Percentiles rank a stretch among this genome's conserved stretches.
These are phyloP conservation scores for Pseudopodoces humilis DNA, from an alignment of 2,113 vertebrate species.

Conservation along the genomic window DNA sequence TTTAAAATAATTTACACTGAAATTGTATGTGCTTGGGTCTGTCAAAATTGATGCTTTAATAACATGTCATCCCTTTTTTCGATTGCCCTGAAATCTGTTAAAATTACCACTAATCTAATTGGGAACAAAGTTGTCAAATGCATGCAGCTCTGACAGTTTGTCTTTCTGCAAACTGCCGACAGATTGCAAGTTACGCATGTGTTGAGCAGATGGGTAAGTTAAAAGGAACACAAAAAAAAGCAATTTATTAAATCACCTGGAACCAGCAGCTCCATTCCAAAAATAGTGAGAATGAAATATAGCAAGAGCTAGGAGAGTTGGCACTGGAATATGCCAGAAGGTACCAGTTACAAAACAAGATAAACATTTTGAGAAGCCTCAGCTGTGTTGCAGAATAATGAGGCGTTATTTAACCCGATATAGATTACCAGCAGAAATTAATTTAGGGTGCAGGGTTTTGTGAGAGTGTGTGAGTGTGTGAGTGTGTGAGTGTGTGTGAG, in stretches of 20 bases:
- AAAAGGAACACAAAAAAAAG: conserved; percentile 85
- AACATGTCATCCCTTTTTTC: conserved; percentile 81
- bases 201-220: conserved; percentile 89
- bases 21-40: conserved; percentile 81
- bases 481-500: neutral
- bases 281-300: conserved; percentile 90
- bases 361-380: conserved; percentile 90
- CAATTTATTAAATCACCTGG: conserved; percentile 90
- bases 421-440: conserved; percentile 84
- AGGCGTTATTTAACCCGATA: conserved; percentile 85
- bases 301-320: conserved; percentile 82
- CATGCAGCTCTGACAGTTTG: conserved; percentile 84
- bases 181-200: conserved; percentile 88
- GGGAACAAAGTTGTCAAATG: conserved; percentile 87
- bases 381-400: conserved; percentile 87
- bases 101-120: conserved; percentile 88
- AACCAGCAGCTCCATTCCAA: conserved; percentile 86
- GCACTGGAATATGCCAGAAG: conserved; percentile 85
- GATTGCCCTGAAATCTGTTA: conserved; percentile 87
- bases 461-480: conserved; percentile 58
- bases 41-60: conserved; percentile 85
- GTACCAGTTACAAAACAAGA: conserved; percentile 88
- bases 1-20: conserved; percentile 85
- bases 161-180: conserved; percentile 86
- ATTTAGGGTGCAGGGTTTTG: conserved; percentile 80